phyloP scores from a whole-genome alignment of 2,888 invertebrate species.

The Himalopsyche japonica region DNA sequence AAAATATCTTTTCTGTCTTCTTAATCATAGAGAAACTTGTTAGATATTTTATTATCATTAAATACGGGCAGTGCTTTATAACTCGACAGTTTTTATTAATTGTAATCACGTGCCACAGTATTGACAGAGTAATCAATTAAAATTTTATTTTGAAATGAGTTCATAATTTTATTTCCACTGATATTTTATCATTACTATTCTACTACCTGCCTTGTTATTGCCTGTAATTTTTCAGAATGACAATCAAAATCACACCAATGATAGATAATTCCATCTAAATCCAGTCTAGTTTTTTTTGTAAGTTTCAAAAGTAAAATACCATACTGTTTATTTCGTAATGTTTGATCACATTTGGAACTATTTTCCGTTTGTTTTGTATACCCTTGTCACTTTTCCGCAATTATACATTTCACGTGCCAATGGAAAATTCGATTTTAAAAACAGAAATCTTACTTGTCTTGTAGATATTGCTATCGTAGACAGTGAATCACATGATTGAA shows the following conservation, averaged over 20 bases:
- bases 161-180: not conserved
- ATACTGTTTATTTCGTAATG: not conserved
- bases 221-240: conserved; percentile 30
- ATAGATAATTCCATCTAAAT: conserved; percentile 27
- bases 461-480: not conserved
- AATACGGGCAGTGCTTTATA: too few species aligned
- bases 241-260: conserved; percentile 17
- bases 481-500: not conserved
- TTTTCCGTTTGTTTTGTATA: not conserved
- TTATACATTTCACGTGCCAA: not conserved
- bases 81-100: too few species aligned
- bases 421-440: not conserved
- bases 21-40: too few species aligned
- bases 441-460: not conserved
- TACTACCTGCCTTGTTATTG: not conserved
- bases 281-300: conserved; percentile 22
- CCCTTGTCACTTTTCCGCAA: not conserved
- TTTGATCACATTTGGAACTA: not conserved
- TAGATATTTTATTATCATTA: too few species aligned
- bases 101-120: too few species aligned
- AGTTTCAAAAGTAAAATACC: conserved; percentile 2
- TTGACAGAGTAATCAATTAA: too few species aligned
- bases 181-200: not conserved
- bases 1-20: too few species aligned
- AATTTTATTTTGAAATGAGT: not conserved